phyloP scores from a whole-genome alignment of 2,888 invertebrate species.

The Cosmopolites sordidus region DNA sequence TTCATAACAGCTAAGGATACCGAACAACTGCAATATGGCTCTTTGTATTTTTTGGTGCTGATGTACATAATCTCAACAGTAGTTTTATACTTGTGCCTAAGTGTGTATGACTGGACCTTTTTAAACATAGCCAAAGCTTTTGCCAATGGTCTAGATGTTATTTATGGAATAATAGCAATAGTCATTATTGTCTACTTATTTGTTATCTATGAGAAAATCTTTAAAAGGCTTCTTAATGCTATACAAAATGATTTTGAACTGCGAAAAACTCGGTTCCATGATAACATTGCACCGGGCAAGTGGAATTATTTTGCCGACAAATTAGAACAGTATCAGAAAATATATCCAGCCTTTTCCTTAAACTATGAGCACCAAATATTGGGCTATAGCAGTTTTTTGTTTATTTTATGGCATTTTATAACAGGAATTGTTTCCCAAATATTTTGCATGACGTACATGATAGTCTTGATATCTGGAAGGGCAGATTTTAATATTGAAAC shows the following conservation, averaged over 20 bases:
- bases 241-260: conserved; percentile 6
- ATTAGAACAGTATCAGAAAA: conserved; percentile 8
- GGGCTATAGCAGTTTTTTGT: background rate
- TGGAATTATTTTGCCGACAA: conserved; percentile 5
- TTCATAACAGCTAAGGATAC: conserved; percentile 2
- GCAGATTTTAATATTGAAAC: background rate
- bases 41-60: background rate
- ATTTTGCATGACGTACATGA: conserved; percentile 8
- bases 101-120: background rate
- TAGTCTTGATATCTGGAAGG: background rate
- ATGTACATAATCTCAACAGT: background rate
- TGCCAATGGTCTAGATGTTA: background rate
- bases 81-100: background rate
- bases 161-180: background rate
- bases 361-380: conserved; percentile 14
- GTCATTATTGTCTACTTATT: background rate
- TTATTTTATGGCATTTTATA: conserved; percentile 6
- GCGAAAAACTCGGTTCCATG: background rate
- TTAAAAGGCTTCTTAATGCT: background rate
- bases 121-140: conserved; percentile 1
- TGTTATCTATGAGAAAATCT: conserved; percentile 3
- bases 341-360: conserved; percentile 10
- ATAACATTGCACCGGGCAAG: background rate
- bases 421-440: conserved; percentile 8
- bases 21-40: conserved; percentile 6